Evolutionary conservation across 1,140 invertebrate species (phyloP).

Genomic region (honey bee (Apis mellifera)): DNA sequence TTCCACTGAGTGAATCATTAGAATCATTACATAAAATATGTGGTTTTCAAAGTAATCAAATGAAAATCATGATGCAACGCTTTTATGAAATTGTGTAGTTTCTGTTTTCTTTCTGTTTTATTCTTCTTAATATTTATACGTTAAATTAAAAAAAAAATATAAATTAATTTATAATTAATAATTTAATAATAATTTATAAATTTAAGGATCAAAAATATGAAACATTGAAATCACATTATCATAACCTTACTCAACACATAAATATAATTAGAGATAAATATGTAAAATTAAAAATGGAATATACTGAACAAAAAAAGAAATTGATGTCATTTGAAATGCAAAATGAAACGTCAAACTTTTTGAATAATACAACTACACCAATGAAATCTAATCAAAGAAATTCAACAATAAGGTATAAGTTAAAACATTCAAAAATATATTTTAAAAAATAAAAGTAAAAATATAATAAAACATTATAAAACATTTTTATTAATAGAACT

Average conservation of each 20-base stretch:
- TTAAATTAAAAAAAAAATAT: background rate
- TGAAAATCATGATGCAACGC: slow-evolving; percentile 34
- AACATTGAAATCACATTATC: slow-evolving; percentile 26
- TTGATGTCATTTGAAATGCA: slow-evolving; percentile 2
- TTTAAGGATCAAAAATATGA: slow-evolving; percentile 59
- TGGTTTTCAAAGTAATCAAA: slow-evolving; percentile 30
- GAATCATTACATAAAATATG: slow-evolving; percentile 15
- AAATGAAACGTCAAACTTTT: background rate
- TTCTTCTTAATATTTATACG: background rate
- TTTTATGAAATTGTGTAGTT: slow-evolving; percentile 42
- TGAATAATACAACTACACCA: background rate
- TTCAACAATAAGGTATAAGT: slow-evolving; percentile 6
- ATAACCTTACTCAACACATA: background rate
- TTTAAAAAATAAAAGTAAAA: background rate
- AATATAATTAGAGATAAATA: slow-evolving; percentile 24
- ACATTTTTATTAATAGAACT: background rate
- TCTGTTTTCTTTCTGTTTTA: background rate
- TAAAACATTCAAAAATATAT: background rate
- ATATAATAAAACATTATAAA: background rate
- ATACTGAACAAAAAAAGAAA: slow-evolving; percentile 5
- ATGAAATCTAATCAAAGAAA: background rate
- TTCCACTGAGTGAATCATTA: slow-evolving; percentile 25
- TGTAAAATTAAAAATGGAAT: slow-evolving; percentile 10
- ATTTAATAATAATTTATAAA: no score
- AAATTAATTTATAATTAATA: background rate